phyloP scores from a whole-genome alignment of 2,113 vertebrate species.

The Polyodon spathula region DNA sequence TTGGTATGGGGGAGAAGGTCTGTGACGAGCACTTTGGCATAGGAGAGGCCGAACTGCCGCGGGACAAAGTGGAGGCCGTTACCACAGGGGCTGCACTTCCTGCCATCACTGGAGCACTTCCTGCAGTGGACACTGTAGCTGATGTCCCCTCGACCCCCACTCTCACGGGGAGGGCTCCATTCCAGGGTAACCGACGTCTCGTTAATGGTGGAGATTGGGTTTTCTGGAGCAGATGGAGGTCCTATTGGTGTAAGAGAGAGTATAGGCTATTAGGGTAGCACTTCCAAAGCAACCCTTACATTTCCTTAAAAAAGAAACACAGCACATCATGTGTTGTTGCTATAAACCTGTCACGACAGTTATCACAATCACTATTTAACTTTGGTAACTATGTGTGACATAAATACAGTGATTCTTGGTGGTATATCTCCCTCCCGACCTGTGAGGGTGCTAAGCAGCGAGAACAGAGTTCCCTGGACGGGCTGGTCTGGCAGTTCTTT shows the following conservation, averaged over 20 bases:
- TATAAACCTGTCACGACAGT: no score
- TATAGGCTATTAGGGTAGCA: background rate
- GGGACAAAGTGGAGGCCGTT: slow-evolving; percentile 62
- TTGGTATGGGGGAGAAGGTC: slow-evolving; percentile 67
- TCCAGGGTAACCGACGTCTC: slow-evolving; percentile 68
- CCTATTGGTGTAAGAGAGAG: slow-evolving; percentile 30
- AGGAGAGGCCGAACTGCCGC: slow-evolving; percentile 57
- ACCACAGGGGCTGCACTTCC: slow-evolving; percentile 55
- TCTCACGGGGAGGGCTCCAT: slow-evolving; percentile 61
- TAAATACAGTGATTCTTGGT: no score
- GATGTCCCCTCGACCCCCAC: slow-evolving; percentile 58
- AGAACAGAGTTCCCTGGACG: no score
- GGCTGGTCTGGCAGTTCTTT: no score
- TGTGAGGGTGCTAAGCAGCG: no score
- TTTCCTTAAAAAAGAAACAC: no score
- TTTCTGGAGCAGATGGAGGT: slow-evolving; percentile 63
- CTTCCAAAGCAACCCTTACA: no score
- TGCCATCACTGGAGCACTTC: slow-evolving; percentile 49
- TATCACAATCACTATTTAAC: no score
- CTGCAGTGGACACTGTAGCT: slow-evolving; percentile 64
- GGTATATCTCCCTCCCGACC: no score
- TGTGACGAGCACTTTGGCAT: slow-evolving; percentile 49
- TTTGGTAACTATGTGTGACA: no score
- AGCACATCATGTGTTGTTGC: no score
- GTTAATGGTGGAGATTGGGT: slow-evolving; percentile 63